Conservation (phyloP, 2,888 invertebrate species). For the Nycteola revayana region DNA sequence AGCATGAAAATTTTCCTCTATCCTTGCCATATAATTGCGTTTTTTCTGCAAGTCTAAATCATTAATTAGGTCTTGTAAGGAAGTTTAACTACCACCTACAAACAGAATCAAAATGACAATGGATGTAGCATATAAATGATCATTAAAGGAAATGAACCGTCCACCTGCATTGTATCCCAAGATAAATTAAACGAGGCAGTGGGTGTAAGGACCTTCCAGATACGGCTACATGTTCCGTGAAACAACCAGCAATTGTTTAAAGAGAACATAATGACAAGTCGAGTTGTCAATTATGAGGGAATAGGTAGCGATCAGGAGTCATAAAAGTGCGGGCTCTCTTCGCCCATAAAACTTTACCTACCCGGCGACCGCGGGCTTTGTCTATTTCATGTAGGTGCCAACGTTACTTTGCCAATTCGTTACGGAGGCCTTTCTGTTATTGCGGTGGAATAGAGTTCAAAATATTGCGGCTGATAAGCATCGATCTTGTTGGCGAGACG, state of each 20-base stretch:
- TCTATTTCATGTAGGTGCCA: slow-evolving; percentile 53
- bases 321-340: slow-evolving; percentile 76
- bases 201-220: slow-evolving; percentile 23
- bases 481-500: slow-evolving; percentile 12
- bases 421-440: slow-evolving; percentile 36
- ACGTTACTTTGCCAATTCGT: slow-evolving; percentile 36
- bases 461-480: slow-evolving; percentile 26
- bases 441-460: slow-evolving; percentile 46
- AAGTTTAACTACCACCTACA: no score
- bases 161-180: slow-evolving; percentile 8
- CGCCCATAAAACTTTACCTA: slow-evolving; percentile 75
- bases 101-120: slow-evolving; percentile 3
- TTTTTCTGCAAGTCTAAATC: no score
- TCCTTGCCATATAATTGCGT: no score
- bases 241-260: slow-evolving; percentile 61
- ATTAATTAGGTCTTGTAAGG: no score
- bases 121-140: slow-evolving; percentile 4
- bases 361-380: slow-evolving; percentile 66
- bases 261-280: slow-evolving; percentile 73
- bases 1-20: no score
- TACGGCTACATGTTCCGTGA: slow-evolving; percentile 24
- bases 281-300: slow-evolving; percentile 78
- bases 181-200: slow-evolving; percentile 20
- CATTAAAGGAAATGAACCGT: slow-evolving; percentile 12
- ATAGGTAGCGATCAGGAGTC: slow-evolving; percentile 78